Evolutionary conservation across 1,140 invertebrate genomes (phyloP).

Genomic region (Drosophila ambigua): DNA sequence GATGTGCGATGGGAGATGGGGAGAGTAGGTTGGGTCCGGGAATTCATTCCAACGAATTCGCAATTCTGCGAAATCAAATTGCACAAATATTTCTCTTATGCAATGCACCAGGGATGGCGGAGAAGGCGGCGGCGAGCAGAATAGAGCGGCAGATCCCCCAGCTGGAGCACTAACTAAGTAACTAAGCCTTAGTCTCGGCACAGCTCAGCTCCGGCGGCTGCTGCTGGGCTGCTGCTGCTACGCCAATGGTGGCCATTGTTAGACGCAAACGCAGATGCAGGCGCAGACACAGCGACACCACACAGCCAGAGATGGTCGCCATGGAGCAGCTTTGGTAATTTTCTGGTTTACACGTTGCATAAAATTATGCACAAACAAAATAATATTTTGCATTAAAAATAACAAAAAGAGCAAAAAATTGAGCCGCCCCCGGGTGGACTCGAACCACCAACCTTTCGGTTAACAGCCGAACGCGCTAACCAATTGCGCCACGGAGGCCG

Average conservation of each 20-base stretch:
- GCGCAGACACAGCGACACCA: slow-evolving; percentile 67
- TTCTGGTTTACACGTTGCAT: slow-evolving; percentile 49
- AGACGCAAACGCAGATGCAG: slow-evolving; percentile 60
- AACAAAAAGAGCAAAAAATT: slow-evolving; percentile 30
- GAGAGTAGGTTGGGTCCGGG: slow-evolving; percentile 24
- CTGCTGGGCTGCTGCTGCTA: too few species aligned
- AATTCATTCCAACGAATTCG: slow-evolving; percentile 82
- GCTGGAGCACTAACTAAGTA: slow-evolving; percentile 70
- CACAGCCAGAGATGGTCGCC: slow-evolving; percentile 29
- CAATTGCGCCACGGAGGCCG: slow-evolving; percentile 91
- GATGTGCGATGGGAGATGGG: slow-evolving; percentile 2
- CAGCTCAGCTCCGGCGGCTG: slow-evolving; percentile 1
- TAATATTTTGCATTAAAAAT: neutral
- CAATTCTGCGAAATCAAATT: slow-evolving; percentile 83
- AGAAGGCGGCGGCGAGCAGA: neutral
- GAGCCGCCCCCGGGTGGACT: slow-evolving; percentile 88
- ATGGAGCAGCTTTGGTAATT: slow-evolving; percentile 1
- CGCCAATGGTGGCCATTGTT: slow-evolving; percentile 68
- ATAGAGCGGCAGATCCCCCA: slow-evolving; percentile 59
- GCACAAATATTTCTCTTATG: slow-evolving; percentile 82
- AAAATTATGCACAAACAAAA: neutral
- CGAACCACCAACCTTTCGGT: slow-evolving; percentile 94
- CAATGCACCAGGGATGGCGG: slow-evolving; percentile 58
- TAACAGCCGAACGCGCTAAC: slow-evolving; percentile 93
- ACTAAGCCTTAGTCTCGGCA: slow-evolving; percentile 49